phyloP scores from a whole-genome alignment of 2,888 invertebrate genomes.

The Glaucopsyche alexis region DNA sequence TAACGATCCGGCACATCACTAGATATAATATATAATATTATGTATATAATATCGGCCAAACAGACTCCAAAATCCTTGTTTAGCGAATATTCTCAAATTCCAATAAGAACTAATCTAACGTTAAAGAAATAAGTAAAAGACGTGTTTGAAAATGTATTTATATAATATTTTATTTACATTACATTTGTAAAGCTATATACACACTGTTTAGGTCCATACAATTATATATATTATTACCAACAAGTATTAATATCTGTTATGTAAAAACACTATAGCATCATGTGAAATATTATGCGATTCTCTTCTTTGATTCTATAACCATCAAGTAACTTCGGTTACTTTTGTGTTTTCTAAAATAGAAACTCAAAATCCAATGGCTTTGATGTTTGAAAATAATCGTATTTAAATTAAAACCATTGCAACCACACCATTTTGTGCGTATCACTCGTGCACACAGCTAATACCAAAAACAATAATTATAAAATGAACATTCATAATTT shows the following conservation, averaged over 20 bases:
- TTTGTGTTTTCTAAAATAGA: not conserved
- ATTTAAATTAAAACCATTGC: not conserved
- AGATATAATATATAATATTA: no score
- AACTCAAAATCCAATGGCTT: not conserved
- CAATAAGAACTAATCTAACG: not conserved
- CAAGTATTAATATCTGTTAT: slow-evolving; percentile 6
- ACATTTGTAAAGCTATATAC: slow-evolving; percentile 66
- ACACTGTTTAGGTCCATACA: slow-evolving; percentile 69
- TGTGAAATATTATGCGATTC: slow-evolving; percentile 16
- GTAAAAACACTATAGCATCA: not conserved
- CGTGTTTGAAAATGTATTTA: slow-evolving; percentile 38
- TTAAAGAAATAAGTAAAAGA: slow-evolving; percentile 19
- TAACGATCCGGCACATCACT: no score
- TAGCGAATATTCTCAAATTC: no score
- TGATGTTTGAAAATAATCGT: not conserved
- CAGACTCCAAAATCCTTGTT: no score
- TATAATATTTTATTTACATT: slow-evolving; percentile 43
- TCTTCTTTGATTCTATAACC: not conserved
- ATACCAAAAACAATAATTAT: not conserved
- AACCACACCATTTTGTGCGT: slow-evolving; percentile 5
- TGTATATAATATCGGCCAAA: no score
- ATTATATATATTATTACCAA: slow-evolving; percentile 33
- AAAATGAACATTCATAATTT: not conserved
- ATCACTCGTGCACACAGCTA: slow-evolving; percentile 4
- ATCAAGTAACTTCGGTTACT: not conserved